phyloP scores from a whole-genome alignment of 2,797 vertebrate species.

The Pseudocheirus occidentalis region DNA sequence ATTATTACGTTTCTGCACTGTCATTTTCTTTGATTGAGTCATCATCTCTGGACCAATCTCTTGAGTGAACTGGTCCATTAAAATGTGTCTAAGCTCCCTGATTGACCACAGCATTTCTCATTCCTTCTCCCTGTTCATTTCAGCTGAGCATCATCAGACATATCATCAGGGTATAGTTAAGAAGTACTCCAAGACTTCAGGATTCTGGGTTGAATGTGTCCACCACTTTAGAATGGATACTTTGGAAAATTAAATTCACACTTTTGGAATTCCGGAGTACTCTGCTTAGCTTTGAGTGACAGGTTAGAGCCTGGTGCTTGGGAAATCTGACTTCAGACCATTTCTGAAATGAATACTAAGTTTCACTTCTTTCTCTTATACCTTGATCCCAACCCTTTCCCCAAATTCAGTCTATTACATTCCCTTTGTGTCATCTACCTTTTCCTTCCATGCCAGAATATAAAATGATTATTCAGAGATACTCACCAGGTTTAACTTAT shows the following conservation, averaged over 20 bases:
- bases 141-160: not conserved
- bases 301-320: not conserved
- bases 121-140: not conserved
- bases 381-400: not conserved
- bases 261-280: not conserved
- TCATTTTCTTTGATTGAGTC: not conserved
- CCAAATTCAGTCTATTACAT: not conserved
- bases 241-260: not conserved
- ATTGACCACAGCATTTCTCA: not conserved
- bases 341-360: not conserved
- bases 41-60: not conserved
- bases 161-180: not conserved
- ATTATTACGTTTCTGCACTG: not conserved
- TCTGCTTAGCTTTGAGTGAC: not conserved
- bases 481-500: not conserved
- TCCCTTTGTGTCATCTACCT: not conserved
- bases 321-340: not conserved
- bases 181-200: not conserved
- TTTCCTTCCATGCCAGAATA: constrained; percentile 14
- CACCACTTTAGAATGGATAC: not conserved
- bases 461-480: not conserved
- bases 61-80: not conserved
- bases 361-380: not conserved
- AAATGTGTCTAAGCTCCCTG: not conserved
- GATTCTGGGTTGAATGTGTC: not conserved